These are phyloP conservation scores for Pseudocheirus occidentalis DNA, from an alignment of 2,797 vertebrate genomes.

Conservation along the genomic window DNA sequence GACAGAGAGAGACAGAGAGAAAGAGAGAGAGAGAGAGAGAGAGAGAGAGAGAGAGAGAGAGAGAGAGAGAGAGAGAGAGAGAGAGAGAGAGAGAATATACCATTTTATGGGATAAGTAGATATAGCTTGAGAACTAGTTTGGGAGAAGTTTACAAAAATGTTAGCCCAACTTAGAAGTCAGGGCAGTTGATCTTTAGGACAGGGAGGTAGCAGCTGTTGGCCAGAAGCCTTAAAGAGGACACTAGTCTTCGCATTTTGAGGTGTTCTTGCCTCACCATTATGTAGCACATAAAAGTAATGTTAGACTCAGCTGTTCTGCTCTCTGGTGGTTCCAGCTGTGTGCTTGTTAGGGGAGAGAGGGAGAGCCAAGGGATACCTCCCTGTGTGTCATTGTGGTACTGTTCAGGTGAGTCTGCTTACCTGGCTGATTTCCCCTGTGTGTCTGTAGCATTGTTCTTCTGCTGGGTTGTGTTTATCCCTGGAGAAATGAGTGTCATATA, in stretches of 20 bases:
- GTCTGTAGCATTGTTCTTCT: neutral
- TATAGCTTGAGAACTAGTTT: neutral
- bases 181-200: neutral
- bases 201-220: neutral
- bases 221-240: neutral
- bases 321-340: neutral
- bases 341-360: neutral
- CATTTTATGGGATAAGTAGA: neutral
- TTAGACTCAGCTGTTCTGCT: neutral
- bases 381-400: neutral
- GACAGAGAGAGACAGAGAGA: too few species aligned
- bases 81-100: too few species aligned
- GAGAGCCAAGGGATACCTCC: neutral
- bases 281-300: neutral
- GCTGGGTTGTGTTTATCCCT: neutral
- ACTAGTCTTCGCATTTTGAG: neutral
- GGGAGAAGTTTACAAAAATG: neutral
- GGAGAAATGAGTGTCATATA: neutral
- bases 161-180: neutral
- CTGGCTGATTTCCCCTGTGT: neutral
- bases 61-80: too few species aligned
- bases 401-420: neutral
- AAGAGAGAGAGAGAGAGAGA: too few species aligned
- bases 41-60: too few species aligned
- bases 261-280: neutral